Evolutionary conservation across 2,888 invertebrate species (phyloP).

Genomic region (Bimastos eiseni): DNA sequence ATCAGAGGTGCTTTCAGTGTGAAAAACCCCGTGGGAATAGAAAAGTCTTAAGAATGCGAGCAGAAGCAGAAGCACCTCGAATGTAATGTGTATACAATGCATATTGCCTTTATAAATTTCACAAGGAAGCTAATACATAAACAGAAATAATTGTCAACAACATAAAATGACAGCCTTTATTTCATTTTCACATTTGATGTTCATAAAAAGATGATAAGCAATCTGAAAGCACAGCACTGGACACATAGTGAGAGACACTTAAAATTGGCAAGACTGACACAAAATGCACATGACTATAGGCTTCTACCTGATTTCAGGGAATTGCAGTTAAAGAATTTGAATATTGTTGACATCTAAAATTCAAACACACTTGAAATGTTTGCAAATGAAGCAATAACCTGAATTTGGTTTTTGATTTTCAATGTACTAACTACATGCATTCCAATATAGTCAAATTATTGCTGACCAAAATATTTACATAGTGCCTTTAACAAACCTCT

Average conservation of each 20-base stretch:
- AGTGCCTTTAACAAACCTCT: not conserved
- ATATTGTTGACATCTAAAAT: not conserved
- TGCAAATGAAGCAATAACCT: not conserved
- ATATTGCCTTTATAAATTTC: too few species aligned
- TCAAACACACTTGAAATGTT: too few species aligned
- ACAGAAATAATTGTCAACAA: not conserved
- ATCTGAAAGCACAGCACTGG: not conserved
- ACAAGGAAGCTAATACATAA: not conserved
- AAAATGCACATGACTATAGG: not conserved
- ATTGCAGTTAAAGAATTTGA: not conserved
- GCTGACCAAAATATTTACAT: not conserved
- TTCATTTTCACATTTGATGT: not conserved
- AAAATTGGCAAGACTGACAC: not conserved
- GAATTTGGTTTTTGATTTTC: not conserved
- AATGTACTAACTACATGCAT: not conserved
- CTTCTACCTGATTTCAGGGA: not conserved
- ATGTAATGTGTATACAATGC: too few species aligned
- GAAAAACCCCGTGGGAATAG: too few species aligned
- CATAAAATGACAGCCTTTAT: not conserved
- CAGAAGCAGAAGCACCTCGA: too few species aligned
- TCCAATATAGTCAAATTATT: not conserved
- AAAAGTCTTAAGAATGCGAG: too few species aligned
- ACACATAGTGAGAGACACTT: too few species aligned
- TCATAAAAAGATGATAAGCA: not conserved
- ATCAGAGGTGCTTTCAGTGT: too few species aligned